Evolutionary conservation across 1,140 invertebrate species (phyloP), one percentile per base, ranked within the genome.

Genomic region (Cheumatopsyche charites): DNA sequence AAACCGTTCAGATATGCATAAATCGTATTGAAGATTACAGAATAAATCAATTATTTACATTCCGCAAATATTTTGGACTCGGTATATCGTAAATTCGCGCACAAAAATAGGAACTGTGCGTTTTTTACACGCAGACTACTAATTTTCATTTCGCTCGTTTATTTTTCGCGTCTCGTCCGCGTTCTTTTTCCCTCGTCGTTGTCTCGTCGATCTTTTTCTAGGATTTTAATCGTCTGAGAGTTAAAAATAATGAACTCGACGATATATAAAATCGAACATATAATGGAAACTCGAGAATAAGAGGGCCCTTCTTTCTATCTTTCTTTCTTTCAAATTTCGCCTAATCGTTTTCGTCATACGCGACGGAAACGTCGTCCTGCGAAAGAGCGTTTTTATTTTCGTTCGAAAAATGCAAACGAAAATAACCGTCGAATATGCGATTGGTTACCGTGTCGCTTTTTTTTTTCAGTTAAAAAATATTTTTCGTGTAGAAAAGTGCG

Each of bases 401-500:
- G 23, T 12, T 58, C 15, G 52, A 12, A 3, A 3, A 4, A 12
- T 19, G 52, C 52, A 13, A 1, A 62, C 58, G 25, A 9, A 62
- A 62, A 62, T 62, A 62, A 62, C 23, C 58, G 13, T n/a, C 45
- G 58, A 23, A 52, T 15, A 17, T 45, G 43, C 43, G 17, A 45
- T 45, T 45, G 43, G 17, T 73, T 78, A 29, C 71, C 70, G 17
- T 70, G 74, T 2, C 17, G n/a, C n/a, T n/a, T n/a, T n/a, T n/a
- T n/a, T 45, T 45, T 36, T 73, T 0, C 70, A 73, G 2, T 45
- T 52, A 12, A 43, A 74, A 11, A 68, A 78, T 80, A n/a, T 45
- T 45, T 3, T 12, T 45, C 11, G 43, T 45, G 41, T 7, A 13
- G 5, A 42, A 42, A 5, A 42, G 5, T 42, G 5, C 13, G 5